Conservation (phyloP, 1,140 invertebrate species). For the Galendromus occidentalis region DNA sequence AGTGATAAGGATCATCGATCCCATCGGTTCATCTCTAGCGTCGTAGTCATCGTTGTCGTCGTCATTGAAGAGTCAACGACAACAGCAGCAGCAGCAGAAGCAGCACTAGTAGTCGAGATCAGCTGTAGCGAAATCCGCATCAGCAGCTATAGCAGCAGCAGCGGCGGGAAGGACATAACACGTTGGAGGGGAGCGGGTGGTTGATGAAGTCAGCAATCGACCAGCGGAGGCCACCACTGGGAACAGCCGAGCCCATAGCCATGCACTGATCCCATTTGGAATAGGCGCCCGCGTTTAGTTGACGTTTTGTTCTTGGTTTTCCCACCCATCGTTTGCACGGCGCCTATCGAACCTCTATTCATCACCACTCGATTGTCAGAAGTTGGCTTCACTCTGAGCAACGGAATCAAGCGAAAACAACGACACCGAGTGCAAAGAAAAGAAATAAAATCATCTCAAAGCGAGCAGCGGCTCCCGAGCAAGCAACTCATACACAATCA, state of each 20-base stretch:
- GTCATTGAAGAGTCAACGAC: no score
- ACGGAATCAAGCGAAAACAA: background rate
- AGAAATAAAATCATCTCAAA: no score
- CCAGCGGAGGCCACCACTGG: no score
- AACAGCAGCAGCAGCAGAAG: background rate
- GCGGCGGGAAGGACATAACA: background rate
- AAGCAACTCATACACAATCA: no score
- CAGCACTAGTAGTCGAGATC: background rate
- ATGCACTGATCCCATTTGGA: constrained; percentile 10
- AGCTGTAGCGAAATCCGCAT: background rate
- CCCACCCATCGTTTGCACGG: constrained; percentile 10
- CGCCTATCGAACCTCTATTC: background rate
- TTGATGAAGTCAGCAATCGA: no score
- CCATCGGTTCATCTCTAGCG: no score
- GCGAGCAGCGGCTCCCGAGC: no score
- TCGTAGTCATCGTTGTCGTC: no score
- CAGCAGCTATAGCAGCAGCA: background rate
- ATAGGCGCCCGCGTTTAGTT: constrained; percentile 12
- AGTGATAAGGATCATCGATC: no score
- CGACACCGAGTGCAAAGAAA: background rate
- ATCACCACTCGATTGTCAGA: no score
- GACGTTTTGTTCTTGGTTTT: constrained; percentile 7
- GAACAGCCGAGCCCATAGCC: background rate
- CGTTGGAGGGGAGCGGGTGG: no score
- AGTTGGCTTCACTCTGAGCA: background rate